Evolutionary conservation across 1,140 invertebrate species (phyloP), one percentile per base, ranked within the genome.

Genomic region (Drosophila trapezifrons): DNA sequence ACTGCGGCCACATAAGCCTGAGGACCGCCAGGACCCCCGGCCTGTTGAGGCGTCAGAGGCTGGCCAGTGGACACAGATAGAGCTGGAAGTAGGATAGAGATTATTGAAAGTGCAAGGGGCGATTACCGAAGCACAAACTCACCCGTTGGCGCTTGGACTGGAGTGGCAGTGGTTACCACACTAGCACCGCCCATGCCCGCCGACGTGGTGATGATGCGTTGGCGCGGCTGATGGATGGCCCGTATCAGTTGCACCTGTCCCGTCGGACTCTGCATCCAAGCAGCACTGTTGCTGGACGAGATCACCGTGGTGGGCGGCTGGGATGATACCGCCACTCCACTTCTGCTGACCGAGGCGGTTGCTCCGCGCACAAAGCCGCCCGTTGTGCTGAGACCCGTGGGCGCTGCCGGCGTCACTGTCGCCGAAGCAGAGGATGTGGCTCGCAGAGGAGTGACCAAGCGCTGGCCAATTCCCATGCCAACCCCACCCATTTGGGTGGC

Each of bases 1-100:
- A 92, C 91, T 0, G 91, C 91, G 8, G 91, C 91, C 18, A 92
- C 78, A 69, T 91, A 92, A 0, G 91, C 91, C 20, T 91, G 90
- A 8, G 78, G 82, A 1, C 76, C 87, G 2, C 76, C 57, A 0
- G 80, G 72, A 15, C 72, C 82, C 0, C 59, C 32, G 4, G 66
- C 38, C 62, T 73, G 66, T 40, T 63, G 81, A 20, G 69, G 60
- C 2, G 66, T 56, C 59, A 77, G n/a, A 3, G 69, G 42, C 37
- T 84, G 84, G 9, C 79, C 80, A 0, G 83, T 66, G 0, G 83
- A 46, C 15, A 87, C 84, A 2, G 83, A 73, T 4, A 87, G 54
- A 9, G 84, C 71, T 78, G 10, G 0, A 40, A 46, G 1, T 17
- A 5, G 18, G 8, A 25, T 18, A 52, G 2, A 0, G 13, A 35